A percentile compares a stretch with the other conserved stretches of the same genome.
These are phyloP conservation scores for Chloromyia formosa DNA, from an alignment of 2,888 invertebrate species.

Conservation along the genomic window DNA sequence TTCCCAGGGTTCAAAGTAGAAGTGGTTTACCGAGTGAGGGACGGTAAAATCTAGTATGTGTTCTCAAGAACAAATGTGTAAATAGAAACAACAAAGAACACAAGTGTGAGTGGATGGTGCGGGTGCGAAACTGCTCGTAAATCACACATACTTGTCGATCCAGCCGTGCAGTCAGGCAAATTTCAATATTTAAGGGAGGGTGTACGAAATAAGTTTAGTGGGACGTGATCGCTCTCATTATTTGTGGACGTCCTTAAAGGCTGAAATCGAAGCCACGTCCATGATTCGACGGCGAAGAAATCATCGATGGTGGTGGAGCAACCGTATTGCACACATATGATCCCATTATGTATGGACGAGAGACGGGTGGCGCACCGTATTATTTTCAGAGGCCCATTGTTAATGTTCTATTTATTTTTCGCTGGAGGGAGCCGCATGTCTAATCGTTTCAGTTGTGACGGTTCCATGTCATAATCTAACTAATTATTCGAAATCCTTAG, in stretches of 20 bases:
- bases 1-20: not conserved
- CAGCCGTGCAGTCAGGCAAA: constrained; percentile 24
- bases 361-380: constrained; percentile 5
- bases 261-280: constrained; percentile 47
- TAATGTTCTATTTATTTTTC: too few species aligned
- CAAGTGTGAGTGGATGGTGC: not conserved
- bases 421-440: too few species aligned
- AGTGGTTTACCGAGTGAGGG: constrained; percentile 33
- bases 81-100: not conserved
- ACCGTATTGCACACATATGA: too few species aligned
- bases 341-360: too few species aligned
- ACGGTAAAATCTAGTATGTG: constrained; percentile 33
- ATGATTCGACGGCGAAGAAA: constrained; percentile 36
- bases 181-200: constrained; percentile 9
- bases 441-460: too few species aligned
- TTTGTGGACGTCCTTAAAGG: constrained; percentile 20
- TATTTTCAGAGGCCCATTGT: too few species aligned
- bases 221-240: constrained; percentile 36
- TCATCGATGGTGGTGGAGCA: too few species aligned
- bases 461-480: too few species aligned
- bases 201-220: constrained; percentile 22
- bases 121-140: constrained; percentile 22
- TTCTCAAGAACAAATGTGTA: not conserved
- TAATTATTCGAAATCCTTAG: too few species aligned
- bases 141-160: constrained; percentile 39